Evolutionary conservation across 2,797 vertebrate species (phyloP).

Genomic region (Chaetodon trifasciatus): DNA sequence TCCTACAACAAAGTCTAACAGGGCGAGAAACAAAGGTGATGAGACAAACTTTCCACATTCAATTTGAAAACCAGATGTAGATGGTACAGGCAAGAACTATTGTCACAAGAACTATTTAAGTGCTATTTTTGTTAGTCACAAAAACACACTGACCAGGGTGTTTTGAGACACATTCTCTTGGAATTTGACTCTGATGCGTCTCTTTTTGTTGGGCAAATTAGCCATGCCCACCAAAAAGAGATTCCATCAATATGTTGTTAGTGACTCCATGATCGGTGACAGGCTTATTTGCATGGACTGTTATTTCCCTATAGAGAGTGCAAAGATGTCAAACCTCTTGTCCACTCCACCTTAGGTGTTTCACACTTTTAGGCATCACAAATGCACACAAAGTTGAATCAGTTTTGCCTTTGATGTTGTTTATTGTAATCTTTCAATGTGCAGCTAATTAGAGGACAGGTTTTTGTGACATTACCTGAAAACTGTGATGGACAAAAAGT

Average conservation of each 20-base stretch:
- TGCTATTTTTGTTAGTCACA: conserved; percentile 1
- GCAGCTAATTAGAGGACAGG: neutral
- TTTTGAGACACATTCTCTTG: conserved; percentile 22
- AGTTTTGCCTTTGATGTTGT: neutral
- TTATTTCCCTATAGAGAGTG: neutral
- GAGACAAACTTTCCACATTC: neutral
- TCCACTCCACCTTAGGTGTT: neutral
- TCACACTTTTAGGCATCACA: neutral
- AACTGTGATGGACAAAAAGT: neutral
- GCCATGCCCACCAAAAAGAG: neutral
- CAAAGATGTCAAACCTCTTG: neutral
- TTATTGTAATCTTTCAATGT: neutral
- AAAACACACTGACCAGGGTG: conserved; percentile 6
- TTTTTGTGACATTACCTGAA: neutral
- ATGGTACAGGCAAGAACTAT: neutral
- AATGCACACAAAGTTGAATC: neutral
- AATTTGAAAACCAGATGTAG: neutral
- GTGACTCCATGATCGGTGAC: neutral
- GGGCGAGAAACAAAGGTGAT: neutral
- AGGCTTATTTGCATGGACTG: neutral
- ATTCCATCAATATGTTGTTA: neutral
- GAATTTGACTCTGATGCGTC: no score
- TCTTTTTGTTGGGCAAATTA: no score
- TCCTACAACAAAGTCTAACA: neutral
- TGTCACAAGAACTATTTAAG: neutral